Percentiles rank a stretch among this genome's conserved stretches.
These are phyloP conservation scores for Melanophora roralis DNA, from an alignment of 2,888 invertebrate species.

Conservation along the genomic window DNA sequence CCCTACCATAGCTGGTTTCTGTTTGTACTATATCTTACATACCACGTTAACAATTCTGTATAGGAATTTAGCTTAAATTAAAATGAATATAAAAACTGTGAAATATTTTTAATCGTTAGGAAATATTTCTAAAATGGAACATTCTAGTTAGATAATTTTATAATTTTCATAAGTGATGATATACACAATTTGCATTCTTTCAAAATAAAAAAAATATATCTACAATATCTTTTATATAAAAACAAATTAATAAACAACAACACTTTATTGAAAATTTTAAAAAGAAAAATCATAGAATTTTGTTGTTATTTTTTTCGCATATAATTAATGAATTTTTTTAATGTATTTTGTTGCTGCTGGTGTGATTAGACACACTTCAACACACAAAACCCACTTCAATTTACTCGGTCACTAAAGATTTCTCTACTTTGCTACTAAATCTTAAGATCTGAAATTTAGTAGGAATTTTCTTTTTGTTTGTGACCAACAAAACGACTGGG, in stretches of 20 bases:
- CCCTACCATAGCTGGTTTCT: too few species aligned
- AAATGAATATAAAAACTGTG: too few species aligned
- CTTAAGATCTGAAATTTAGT: slow-evolving; percentile 43
- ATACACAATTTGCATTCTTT: background rate
- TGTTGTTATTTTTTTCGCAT: slow-evolving; percentile 8
- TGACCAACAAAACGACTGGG: too few species aligned
- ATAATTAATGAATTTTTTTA: background rate
- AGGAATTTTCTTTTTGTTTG: slow-evolving; percentile 33
- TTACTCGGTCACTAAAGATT: background rate
- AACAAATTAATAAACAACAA: background rate
- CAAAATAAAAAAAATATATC: background rate
- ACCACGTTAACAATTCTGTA: too few species aligned
- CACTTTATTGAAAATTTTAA: slow-evolving; percentile 14
- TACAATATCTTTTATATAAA: background rate
- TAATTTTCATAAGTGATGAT: slow-evolving; percentile 6
- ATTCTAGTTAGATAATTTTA: too few species aligned
- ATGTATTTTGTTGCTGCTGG: slow-evolving; percentile 8
- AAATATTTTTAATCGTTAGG: too few species aligned
- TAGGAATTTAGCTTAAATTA: too few species aligned
- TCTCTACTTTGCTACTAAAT: slow-evolving; percentile 20
- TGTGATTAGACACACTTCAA: slow-evolving; percentile 12
- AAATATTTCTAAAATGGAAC: too few species aligned
- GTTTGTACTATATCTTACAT: too few species aligned
- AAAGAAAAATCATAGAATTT: background rate
- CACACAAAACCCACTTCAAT: background rate